Evolutionary conservation across 2,888 invertebrate species (phyloP).

Genomic region (Barypeithes pellucidus): DNA sequence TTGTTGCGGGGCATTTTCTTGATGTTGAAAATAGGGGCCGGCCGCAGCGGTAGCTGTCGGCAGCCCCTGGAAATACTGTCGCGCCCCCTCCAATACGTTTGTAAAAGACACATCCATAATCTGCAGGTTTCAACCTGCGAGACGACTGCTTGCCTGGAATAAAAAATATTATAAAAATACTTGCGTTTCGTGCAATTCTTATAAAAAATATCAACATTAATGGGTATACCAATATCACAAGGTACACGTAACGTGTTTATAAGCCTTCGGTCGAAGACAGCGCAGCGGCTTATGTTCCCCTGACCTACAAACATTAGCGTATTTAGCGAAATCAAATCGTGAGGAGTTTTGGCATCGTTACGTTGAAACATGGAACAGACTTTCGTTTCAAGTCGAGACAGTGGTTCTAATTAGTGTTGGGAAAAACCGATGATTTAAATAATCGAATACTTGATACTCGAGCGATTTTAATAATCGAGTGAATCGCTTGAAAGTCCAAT

Average conservation of each 20-base stretch:
- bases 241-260: neutral
- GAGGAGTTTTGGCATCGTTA: neutral
- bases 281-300: conserved; percentile 7
- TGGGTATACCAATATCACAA: too few relatives aligned
- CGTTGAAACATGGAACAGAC: too few relatives aligned
- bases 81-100: conserved; percentile 88
- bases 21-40: conserved; percentile 60
- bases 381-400: too few relatives aligned
- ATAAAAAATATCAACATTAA: too few relatives aligned
- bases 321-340: neutral
- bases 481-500: too few relatives aligned
- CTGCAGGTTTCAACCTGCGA: conserved; percentile 69
- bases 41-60: conserved; percentile 73
- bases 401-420: too few relatives aligned
- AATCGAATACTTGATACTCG: too few relatives aligned
- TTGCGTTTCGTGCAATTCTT: too few relatives aligned
- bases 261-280: conserved; percentile 1
- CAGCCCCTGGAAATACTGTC: conserved; percentile 88
- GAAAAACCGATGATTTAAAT: too few relatives aligned
- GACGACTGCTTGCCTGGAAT: conserved; percentile 60
- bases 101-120: conserved; percentile 85
- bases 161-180: too few relatives aligned
- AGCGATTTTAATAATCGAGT: too few relatives aligned
- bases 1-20: conserved; percentile 35
- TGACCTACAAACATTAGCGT: neutral